These are phyloP conservation scores for Drosophila mimetica DNA, from an alignment of 2,888 invertebrate genomes.

Conservation along the genomic window DNA sequence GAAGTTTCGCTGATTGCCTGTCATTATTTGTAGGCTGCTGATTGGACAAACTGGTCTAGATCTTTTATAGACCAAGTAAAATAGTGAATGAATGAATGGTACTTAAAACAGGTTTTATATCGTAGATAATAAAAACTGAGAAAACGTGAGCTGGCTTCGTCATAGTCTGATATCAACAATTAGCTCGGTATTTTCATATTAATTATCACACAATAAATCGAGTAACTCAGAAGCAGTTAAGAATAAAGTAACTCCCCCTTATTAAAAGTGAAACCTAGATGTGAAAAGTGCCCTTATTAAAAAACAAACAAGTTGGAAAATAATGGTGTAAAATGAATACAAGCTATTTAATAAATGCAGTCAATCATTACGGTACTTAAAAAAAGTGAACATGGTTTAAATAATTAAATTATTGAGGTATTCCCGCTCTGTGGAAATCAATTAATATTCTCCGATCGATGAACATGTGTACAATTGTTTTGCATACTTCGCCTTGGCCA, in stretches of 20 bases:
- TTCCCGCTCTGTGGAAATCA: neutral
- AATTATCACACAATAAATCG: neutral
- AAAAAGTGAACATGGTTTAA: no score
- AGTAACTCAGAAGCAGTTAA: neutral
- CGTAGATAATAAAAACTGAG: no score
- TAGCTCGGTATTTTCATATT: neutral
- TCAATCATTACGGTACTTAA: neutral
- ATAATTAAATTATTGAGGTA: no score
- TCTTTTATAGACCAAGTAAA: neutral
- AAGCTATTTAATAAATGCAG: neutral
- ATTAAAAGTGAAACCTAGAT: neutral
- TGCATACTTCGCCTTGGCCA: constrained; percentile 11
- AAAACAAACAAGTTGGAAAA: no score
- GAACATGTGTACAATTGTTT: constrained; percentile 7
- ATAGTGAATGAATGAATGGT: constrained; percentile 8
- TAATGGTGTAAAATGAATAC: no score
- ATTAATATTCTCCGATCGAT: constrained; percentile 2
- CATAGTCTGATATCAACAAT: neutral
- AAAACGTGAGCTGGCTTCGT: no score
- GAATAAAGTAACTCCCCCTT: neutral
- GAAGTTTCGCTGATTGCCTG: constrained; percentile 26
- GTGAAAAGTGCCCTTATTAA: no score
- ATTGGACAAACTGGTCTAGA: neutral
- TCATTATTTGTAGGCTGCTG: constrained; percentile 16
- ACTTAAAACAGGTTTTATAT: constrained; percentile 2